These are phyloP conservation scores for Pocillopora grandis DNA, from an alignment of 92 coral and sea anemone genomes.

Conservation along the genomic window DNA sequence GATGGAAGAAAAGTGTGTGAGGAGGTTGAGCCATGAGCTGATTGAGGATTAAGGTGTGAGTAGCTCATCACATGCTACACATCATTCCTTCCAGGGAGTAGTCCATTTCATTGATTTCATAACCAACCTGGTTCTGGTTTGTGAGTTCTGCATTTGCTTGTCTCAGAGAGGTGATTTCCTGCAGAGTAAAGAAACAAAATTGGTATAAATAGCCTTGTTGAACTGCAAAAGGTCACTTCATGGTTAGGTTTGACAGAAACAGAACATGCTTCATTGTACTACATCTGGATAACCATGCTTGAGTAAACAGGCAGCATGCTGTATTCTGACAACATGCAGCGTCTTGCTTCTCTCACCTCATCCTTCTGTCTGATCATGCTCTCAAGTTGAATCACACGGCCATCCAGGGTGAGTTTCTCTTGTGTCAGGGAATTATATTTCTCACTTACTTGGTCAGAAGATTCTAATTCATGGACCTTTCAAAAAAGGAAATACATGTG, in stretches of 20 bases:
- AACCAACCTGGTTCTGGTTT: slow-evolving; percentile 54
- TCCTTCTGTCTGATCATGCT: slow-evolving; percentile 70
- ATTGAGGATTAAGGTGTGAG: too few relatives aligned
- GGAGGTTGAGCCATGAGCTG: too few relatives aligned
- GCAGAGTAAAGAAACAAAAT: slow-evolving; percentile 9
- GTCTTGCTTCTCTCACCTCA: slow-evolving; percentile 48
- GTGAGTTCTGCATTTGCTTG: slow-evolving; percentile 55
- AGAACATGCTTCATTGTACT: too few relatives aligned
- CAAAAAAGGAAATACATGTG: neutral
- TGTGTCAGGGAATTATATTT: slow-evolving; percentile 70
- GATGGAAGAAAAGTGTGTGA: too few relatives aligned
- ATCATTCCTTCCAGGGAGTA: neutral
- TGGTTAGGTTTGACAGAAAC: too few relatives aligned
- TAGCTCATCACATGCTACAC: too few relatives aligned
- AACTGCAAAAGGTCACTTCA: too few relatives aligned
- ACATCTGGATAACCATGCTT: too few relatives aligned
- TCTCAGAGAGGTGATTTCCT: slow-evolving; percentile 67
- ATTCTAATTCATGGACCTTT: slow-evolving; percentile 88
- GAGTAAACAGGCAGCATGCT: too few relatives aligned
- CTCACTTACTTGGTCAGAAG: slow-evolving; percentile 63
- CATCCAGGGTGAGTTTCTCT: slow-evolving; percentile 79
- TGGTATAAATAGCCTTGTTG: neutral
- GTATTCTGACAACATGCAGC: too few relatives aligned
- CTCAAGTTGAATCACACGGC: slow-evolving; percentile 75
- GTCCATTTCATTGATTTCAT: neutral